phyloP scores from a whole-genome alignment of 2,113 vertebrate species.

The Pollimyrus isidori region DNA sequence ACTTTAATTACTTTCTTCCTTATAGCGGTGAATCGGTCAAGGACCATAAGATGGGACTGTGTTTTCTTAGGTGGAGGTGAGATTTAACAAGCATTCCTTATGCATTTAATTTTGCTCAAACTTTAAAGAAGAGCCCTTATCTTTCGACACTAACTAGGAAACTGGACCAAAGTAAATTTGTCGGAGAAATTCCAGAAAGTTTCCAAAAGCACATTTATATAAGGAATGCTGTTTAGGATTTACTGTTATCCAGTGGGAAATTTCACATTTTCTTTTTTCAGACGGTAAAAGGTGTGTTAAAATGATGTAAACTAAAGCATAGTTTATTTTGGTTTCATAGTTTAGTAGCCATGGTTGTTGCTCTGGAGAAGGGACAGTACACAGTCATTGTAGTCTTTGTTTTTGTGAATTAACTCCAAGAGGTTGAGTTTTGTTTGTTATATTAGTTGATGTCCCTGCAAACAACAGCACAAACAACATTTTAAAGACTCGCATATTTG shows the following conservation, averaged over 20 bases:
- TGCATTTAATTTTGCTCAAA: conserved; percentile 13
- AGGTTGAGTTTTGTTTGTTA: neutral
- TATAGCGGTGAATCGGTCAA: neutral
- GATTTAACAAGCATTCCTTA: conserved; percentile 28
- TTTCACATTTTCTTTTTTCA: neutral
- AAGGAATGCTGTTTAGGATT: neutral
- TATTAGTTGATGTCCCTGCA: neutral
- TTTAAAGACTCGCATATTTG: neutral
- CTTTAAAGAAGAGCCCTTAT: conserved; percentile 19
- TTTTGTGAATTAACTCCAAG: neutral
- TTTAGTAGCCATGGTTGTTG: neutral
- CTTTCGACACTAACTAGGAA: conserved; percentile 8
- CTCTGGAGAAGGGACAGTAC: neutral
- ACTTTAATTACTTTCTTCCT: neutral
- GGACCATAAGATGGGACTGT: neutral
- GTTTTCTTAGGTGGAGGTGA: conserved; percentile 6
- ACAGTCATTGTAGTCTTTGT: neutral
- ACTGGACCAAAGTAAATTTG: conserved; percentile 22
- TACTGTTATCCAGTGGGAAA: neutral
- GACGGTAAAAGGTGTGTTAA: neutral
- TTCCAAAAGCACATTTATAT: conserved; percentile 9
- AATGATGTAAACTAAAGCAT: neutral
- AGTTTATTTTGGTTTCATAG: neutral
- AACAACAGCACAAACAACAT: neutral
- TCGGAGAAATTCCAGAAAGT: conserved; percentile 13